Conservation (phyloP, 2,888 invertebrate species). For the Sminthurides aquaticus region DNA sequence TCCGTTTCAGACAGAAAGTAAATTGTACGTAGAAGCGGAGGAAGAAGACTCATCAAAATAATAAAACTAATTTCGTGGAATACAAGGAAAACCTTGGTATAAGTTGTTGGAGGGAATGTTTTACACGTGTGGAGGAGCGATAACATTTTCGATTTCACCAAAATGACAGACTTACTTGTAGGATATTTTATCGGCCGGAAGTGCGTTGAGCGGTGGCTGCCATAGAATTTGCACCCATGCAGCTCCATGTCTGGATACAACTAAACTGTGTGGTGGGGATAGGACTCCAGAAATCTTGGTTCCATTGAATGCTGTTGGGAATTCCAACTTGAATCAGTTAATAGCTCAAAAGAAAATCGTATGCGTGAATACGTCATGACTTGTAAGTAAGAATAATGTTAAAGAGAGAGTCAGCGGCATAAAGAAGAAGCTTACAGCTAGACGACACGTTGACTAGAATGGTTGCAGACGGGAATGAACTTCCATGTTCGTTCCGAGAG, state of each 20-base stretch:
- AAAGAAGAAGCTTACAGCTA: conserved; percentile 28
- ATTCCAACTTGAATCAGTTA: not conserved
- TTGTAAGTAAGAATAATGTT: not conserved
- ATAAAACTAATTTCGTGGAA: no score
- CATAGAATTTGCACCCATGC: conserved; percentile 73
- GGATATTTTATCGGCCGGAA: conserved; percentile 66
- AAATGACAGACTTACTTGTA: conserved; percentile 66
- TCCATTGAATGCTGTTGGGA: conserved; percentile 44
- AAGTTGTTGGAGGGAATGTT: no score
- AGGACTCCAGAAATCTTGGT: conserved; percentile 60
- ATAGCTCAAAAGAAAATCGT: not conserved
- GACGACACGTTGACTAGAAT: conserved; percentile 63
- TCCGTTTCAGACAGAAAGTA: no score
- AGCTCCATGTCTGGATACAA: conserved; percentile 70
- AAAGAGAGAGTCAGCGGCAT: not conserved
- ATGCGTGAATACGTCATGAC: no score
- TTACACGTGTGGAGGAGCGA: no score
- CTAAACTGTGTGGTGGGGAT: conserved; percentile 71
- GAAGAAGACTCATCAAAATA: no score
- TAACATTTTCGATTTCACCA: no score
- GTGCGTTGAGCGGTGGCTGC: conserved; percentile 77
- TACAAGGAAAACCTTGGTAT: no score
- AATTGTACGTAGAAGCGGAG: no score
- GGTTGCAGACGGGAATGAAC: conserved; percentile 73
- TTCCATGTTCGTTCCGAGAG: conserved; percentile 66